Evolutionary conservation across 2,888 invertebrate genomes (phyloP).

Genomic region (Conomelus anceps): DNA sequence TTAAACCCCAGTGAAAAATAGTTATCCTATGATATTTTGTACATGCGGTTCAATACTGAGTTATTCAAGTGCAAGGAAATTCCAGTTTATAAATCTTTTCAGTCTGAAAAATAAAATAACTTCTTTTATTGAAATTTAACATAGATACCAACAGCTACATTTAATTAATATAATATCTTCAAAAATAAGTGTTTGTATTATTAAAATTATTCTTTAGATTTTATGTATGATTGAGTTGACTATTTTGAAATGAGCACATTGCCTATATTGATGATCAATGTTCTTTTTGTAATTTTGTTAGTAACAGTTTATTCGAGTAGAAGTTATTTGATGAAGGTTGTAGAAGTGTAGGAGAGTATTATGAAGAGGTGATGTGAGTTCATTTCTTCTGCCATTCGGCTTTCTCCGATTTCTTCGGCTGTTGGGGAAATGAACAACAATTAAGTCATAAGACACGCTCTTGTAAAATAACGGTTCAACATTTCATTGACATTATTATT

Average conservation of each 20-base stretch:
- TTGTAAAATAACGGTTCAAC: neutral
- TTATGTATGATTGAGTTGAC: neutral
- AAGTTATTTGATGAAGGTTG: conserved; percentile 4
- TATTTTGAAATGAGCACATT: neutral
- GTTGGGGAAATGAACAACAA: conserved; percentile 40
- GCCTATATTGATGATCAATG: neutral
- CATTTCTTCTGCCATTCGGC: conserved; percentile 64
- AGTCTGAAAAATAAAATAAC: conserved; percentile 7
- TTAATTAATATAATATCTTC: neutral
- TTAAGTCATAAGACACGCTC: neutral
- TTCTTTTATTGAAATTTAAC: neutral
- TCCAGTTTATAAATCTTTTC: neutral
- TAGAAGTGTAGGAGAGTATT: neutral
- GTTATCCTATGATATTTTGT: too few species aligned
- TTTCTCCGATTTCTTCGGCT: conserved; percentile 72
- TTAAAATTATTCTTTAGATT: neutral
- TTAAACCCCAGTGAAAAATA: too few species aligned
- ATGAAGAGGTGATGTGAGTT: conserved; percentile 26
- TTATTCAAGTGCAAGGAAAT: neutral
- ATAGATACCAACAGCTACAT: neutral
- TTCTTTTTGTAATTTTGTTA: neutral
- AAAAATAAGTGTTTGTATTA: neutral
- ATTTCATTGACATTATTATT: neutral
- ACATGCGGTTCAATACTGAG: too few species aligned
- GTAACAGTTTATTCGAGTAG: neutral